Percentiles rank a stretch among this genome's conserved stretches.
These are phyloP conservation scores for Sinohyriopsis cumingii DNA, from an alignment of 2,888 invertebrate species.

Conservation along the genomic window DNA sequence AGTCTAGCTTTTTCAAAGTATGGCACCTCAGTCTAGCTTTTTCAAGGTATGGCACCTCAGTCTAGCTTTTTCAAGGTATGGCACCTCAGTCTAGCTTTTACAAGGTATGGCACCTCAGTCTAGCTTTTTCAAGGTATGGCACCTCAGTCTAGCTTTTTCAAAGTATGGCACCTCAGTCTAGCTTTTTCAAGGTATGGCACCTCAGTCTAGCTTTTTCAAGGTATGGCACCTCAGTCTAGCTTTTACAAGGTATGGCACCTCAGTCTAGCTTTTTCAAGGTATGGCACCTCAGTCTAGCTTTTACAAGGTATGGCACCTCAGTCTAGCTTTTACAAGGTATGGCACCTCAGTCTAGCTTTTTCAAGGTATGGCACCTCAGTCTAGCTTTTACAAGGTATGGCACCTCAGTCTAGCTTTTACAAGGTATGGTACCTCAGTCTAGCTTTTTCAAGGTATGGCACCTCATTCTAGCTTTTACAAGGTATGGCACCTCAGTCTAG, in stretches of 20 bases:
- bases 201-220: conserved; percentile 9
- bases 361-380: conserved; percentile 16
- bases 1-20: conserved; percentile 4
- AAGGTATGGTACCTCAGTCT: conserved; percentile 18
- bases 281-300: conserved; percentile 18
- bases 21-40: conserved; percentile 15
- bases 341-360: conserved; percentile 18
- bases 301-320: conserved; percentile 13
- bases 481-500: conserved; percentile 18
- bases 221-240: conserved; percentile 19
- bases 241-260: conserved; percentile 6
- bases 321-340: neutral
- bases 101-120: conserved; percentile 18
- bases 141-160: conserved; percentile 15
- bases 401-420: conserved; percentile 17
- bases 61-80: conserved; percentile 1
- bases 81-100: conserved; percentile 13
- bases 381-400: neutral
- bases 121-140: neutral
- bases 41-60: conserved; percentile 14
- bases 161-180: conserved; percentile 14
- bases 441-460: neutral
- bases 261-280: conserved; percentile 4
- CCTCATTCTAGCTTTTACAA: conserved; percentile 12
- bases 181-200: conserved; percentile 3